Evolutionary conservation across 2,797 vertebrate genomes (phyloP).

Genomic region (Ambastaia sidthimunki): DNA sequence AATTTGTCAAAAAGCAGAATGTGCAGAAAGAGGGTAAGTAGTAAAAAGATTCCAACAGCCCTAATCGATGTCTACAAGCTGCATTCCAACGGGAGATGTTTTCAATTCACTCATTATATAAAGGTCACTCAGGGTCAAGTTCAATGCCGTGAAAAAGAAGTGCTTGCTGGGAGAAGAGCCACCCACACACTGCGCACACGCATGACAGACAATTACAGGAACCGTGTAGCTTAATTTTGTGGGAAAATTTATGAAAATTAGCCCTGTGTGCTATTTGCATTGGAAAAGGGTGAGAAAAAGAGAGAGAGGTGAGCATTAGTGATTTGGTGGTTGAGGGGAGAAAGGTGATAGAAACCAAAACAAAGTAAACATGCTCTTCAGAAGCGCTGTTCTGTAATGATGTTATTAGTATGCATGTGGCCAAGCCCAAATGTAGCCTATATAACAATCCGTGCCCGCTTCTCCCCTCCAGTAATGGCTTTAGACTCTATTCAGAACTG

Average conservation of each 20-base stretch:
- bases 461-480: conserved; percentile 77
- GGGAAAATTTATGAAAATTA: conserved; percentile 92
- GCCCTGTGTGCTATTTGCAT: conserved; percentile 91
- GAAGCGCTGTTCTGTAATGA: conserved; percentile 88
- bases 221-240: conserved; percentile 90
- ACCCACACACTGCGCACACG: conserved; percentile 65
- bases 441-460: conserved; percentile 83
- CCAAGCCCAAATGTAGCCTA: conserved; percentile 89
- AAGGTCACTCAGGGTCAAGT: conserved; percentile 94
- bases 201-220: conserved; percentile 84
- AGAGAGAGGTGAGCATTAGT: conserved; percentile 79
- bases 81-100: conserved; percentile 99
- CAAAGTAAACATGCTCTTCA: conserved; percentile 90
- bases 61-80: conserved; percentile 86
- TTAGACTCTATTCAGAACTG: conserved; percentile 79
- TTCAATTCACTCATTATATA: conserved; percentile 99
- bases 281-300: conserved; percentile 56
- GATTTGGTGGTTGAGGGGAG: conserved; percentile 79
- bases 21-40: conserved; percentile 38
- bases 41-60: conserved; percentile 74
- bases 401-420: conserved; percentile 94
- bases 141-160: conserved; percentile 95
- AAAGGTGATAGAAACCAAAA: conserved; percentile 88
- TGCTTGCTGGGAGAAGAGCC: conserved; percentile 85
- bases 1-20: conserved; percentile 84